A percentile compares a stretch with the other conserved stretches of the same genome.
Conservation (phyloP, 2,113 vertebrate genomes). For the Nesogale talazaci region DNA sequence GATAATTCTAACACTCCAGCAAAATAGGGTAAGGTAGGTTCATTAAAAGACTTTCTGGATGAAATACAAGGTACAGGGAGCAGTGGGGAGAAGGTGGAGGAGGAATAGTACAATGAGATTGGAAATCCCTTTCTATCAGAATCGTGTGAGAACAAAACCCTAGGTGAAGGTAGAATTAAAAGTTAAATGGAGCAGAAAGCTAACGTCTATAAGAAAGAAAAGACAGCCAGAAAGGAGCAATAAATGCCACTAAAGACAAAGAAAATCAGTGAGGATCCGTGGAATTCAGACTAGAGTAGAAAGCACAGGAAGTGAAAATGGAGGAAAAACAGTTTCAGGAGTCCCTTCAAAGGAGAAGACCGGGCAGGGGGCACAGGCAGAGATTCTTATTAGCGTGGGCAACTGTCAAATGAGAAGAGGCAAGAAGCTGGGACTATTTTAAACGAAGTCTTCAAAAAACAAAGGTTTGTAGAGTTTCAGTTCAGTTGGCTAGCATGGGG, state of each 20-base stretch:
- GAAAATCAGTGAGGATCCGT: neutral
- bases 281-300: neutral
- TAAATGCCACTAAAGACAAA: neutral
- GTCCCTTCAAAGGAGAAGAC: neutral
- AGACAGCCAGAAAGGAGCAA: neutral
- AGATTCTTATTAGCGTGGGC: neutral
- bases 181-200: neutral
- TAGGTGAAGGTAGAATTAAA: neutral
- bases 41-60: neutral
- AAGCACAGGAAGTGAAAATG: neutral
- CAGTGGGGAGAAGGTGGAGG: neutral
- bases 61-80: conserved; percentile 3
- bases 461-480: neutral
- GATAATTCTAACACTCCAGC: neutral
- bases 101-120: neutral
- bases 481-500: neutral
- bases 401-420: neutral
- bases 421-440: neutral
- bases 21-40: neutral
- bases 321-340: neutral
- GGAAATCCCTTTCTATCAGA: neutral
- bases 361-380: neutral
- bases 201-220: neutral
- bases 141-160: neutral
- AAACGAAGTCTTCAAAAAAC: neutral